phyloP scores from a whole-genome alignment of 2,113 vertebrate genomes.

The Coreoperca whiteheadi region DNA sequence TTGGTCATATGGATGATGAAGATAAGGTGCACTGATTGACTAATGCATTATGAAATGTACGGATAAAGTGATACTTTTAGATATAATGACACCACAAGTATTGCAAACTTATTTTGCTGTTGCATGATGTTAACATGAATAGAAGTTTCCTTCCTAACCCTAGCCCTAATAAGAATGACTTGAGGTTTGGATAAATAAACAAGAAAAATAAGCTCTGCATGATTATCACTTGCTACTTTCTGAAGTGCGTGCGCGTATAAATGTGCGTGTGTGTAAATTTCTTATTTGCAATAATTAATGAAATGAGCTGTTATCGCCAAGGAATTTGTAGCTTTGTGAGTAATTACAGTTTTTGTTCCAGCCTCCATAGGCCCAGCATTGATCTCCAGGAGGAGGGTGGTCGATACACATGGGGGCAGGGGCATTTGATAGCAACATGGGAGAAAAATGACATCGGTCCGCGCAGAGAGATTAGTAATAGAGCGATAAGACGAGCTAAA shows the following conservation, averaged over 20 bases:
- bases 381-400: constrained; percentile 79
- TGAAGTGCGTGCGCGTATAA: constrained; percentile 22
- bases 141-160: not conserved
- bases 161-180: not conserved
- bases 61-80: not conserved
- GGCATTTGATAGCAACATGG: constrained; percentile 78
- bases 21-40: constrained; percentile 7
- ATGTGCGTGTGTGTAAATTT: constrained; percentile 44
- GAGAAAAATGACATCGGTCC: constrained; percentile 82
- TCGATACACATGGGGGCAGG: constrained; percentile 80
- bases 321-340: constrained; percentile 82
- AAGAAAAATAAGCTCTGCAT: constrained; percentile 19
- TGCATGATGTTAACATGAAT: not conserved
- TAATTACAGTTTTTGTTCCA: constrained; percentile 85
- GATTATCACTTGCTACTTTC: constrained; percentile 39
- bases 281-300: constrained; percentile 72
- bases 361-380: constrained; percentile 81
- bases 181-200: constrained; percentile 29
- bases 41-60: not conserved
- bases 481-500: constrained; percentile 76
- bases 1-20: constrained; percentile 36
- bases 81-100: not conserved
- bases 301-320: constrained; percentile 78
- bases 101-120: not conserved
- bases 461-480: constrained; percentile 77